A percentile compares a stretch with the other conserved stretches of the same genome.
Evolutionary conservation across 2,797 vertebrate genomes (phyloP).

Genomic region (Rousettus madagascariensis): DNA sequence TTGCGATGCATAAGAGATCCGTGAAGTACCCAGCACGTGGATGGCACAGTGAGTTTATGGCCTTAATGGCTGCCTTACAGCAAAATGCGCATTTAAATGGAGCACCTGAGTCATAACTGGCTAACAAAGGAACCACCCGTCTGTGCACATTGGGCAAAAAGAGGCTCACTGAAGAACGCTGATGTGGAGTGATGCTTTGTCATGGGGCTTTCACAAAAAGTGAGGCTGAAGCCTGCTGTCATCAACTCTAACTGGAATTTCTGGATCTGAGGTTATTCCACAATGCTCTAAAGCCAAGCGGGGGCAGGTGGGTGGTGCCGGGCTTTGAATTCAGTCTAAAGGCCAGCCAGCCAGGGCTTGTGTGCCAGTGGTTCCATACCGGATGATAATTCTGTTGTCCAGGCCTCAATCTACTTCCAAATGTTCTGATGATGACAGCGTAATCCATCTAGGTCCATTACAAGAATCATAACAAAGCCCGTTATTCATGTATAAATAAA

Average conservation of each 20-base stretch:
- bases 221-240: conserved; percentile 37
- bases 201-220: conserved; percentile 22
- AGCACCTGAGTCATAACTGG: conserved; percentile 37
- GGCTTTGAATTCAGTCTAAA: conserved; percentile 22
- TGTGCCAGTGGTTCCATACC: background rate
- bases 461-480: background rate
- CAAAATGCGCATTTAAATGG: conserved; percentile 40
- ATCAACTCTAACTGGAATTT: conserved; percentile 26
- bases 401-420: conserved; percentile 29
- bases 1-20: background rate
- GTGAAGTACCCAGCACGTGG: background rate
- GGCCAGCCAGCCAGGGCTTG: background rate
- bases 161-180: background rate
- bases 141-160: conserved; percentile 59
- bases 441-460: background rate
- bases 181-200: conserved; percentile 15
- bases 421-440: conserved; percentile 23
- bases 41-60: background rate
- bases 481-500: background rate
- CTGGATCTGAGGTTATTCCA: conserved; percentile 48
- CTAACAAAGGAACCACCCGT: conserved; percentile 71
- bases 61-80: background rate
- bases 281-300: conserved; percentile 49
- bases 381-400: conserved; percentile 32
- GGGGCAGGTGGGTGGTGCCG: background rate